These are phyloP conservation scores for Anas bernieri DNA, from an alignment of 2,797 vertebrate species.

Conservation along the genomic window DNA sequence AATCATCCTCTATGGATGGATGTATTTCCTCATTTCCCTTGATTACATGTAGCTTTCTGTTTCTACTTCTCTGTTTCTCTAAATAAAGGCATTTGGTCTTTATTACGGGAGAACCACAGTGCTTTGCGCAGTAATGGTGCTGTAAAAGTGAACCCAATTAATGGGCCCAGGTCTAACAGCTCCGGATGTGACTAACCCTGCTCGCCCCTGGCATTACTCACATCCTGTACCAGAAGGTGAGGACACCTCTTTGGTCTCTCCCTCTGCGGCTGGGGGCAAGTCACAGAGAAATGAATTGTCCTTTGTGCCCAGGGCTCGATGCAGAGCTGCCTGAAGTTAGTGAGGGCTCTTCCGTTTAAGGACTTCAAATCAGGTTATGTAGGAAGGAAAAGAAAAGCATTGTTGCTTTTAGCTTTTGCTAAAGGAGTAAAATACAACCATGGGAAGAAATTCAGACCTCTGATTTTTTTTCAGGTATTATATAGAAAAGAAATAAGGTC, in stretches of 20 bases:
- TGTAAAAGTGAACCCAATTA: neutral
- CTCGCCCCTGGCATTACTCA: neutral
- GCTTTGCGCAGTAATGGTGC: neutral
- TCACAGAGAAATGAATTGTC: too few species aligned
- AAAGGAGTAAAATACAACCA: neutral
- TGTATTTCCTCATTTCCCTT: neutral
- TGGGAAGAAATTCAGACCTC: neutral
- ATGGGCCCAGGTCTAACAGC: neutral
- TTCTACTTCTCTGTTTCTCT: neutral
- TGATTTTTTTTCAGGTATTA: neutral
- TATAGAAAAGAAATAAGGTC: neutral
- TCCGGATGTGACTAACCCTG: neutral
- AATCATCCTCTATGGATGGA: neutral
- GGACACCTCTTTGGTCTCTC: neutral
- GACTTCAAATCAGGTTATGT: neutral
- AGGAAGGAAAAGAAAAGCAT: neutral
- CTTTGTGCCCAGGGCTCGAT: fast-evolving
- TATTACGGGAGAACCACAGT: neutral
- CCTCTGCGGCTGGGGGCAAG: too few species aligned
- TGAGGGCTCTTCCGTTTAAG: neutral
- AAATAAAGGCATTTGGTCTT: neutral
- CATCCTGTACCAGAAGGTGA: neutral
- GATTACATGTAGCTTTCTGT: neutral
- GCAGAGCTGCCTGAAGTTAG: neutral
- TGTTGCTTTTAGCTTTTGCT: neutral